Evolutionary conservation across 2,113 vertebrate species (phyloP).

Genomic region (Eolophus roseicapilla): DNA sequence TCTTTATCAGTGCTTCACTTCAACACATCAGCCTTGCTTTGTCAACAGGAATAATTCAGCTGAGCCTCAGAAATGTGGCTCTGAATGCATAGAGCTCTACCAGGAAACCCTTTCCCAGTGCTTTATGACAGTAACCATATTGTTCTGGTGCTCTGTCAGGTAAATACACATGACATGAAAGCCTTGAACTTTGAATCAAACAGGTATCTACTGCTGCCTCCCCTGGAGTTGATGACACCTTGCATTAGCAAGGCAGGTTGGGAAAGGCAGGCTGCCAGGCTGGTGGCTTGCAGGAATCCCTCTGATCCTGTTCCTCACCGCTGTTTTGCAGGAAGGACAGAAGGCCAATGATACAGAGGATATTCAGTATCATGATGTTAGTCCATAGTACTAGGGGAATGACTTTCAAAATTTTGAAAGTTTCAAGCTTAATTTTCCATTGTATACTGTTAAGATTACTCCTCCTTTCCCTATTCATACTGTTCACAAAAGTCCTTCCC

Average conservation of each 20-base stretch:
- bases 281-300: not conserved
- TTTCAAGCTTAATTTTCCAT: not conserved
- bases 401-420: not conserved
- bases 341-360: not conserved
- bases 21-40: constrained; percentile 20
- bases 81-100: not conserved
- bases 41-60: constrained; percentile 43
- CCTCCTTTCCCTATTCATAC: not conserved
- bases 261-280: not conserved
- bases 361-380: not conserved
- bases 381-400: not conserved
- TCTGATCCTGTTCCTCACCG: not conserved
- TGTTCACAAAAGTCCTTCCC: not conserved
- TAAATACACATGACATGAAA: not conserved
- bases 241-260: not conserved
- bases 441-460: not conserved
- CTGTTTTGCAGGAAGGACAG: not conserved
- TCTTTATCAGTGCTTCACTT: constrained; percentile 20
- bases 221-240: not conserved
- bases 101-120: not conserved
- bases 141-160: not conserved
- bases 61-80: constrained; percentile 3
- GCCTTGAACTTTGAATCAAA: constrained; percentile 5
- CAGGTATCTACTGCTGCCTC: not conserved
- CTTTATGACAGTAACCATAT: not conserved